Base-by-base conservation (phyloP, 2,888 invertebrate species). In the Drosophila helvetica region DNA sequence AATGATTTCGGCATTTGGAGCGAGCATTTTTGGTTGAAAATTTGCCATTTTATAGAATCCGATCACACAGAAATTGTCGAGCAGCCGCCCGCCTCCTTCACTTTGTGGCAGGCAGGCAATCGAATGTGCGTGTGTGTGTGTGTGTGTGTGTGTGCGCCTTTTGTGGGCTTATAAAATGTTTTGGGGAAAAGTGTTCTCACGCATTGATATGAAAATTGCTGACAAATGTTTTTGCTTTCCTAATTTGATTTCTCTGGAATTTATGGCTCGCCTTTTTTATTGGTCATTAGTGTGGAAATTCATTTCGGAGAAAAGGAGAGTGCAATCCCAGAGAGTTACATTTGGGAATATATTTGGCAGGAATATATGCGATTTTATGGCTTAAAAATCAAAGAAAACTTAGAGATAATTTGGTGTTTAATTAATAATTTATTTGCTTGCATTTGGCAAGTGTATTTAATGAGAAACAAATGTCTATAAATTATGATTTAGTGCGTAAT, bases 31-130 rank as follows among this genome's bases (percentile, higher is more conserved):
- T 51, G 57, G 38, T 38, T 43, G 62, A 62, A 66, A 74, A 67
- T 67, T 66, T 65, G 63, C 55, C 66, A 72, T 86, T 83, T 83
- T 75, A 71, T 57, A 69, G 61, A 68, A 73, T 50, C 64, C 74
- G 64, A 78, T 86, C 75, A 75, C 74, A 73, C 59, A 58, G 47
- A 77, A 75, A 82, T 79, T 85, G 83, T 77, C 64, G 80, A 61
- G 63, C 53, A 62, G 59, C 55, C 71, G 54, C 59, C 55, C 71
- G 54, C 59, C 56, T 76, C 64, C 75, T 68, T 54, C 72, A 80
- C 78, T 83, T 83, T 84, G 81, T 54, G 76, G 63, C 65, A 38
- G 5, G 33, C 15, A 15, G n/a, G 15, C 38, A 73, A 75, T 80
- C 71, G 74, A 74, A 74, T 70, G 60, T 48, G 54, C 22, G 58